Evolutionary conservation across 2,797 vertebrate genomes (phyloP).

Genomic region (Sebastes taczanowskii): DNA sequence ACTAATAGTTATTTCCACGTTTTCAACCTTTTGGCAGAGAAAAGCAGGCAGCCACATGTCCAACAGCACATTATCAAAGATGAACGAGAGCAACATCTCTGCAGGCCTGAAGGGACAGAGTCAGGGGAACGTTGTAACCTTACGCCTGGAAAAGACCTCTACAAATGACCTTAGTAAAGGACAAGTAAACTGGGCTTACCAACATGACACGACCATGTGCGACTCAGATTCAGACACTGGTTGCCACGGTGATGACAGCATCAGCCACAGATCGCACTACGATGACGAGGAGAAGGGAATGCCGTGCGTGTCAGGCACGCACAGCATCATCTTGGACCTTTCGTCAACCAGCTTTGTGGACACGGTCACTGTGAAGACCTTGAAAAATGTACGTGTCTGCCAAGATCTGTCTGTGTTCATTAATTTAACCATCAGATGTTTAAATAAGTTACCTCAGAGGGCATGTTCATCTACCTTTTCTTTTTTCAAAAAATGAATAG

Average conservation of each 20-base stretch:
- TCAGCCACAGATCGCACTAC: neutral
- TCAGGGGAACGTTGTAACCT: slow-evolving; percentile 1
- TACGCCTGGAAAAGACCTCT: slow-evolving; percentile 1
- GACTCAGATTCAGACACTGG: slow-evolving; percentile 38
- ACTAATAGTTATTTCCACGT: neutral
- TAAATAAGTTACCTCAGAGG: neutral
- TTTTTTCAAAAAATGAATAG: neutral
- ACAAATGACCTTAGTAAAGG: slow-evolving; percentile 18
- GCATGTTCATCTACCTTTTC: neutral
- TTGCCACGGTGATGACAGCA: slow-evolving; percentile 9
- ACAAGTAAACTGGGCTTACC: slow-evolving; percentile 65
- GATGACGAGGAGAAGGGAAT: slow-evolving; percentile 4
- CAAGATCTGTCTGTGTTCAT: neutral
- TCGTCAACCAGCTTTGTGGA: slow-evolving; percentile 86
- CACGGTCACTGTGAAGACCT: slow-evolving; percentile 76
- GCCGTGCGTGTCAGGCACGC: slow-evolving; percentile 47
- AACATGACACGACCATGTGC: slow-evolving; percentile 31
- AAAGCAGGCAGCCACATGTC: neutral
- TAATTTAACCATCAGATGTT: neutral
- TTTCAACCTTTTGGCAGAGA: slow-evolving; percentile 19
- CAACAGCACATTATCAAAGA: neutral
- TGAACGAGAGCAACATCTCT: neutral
- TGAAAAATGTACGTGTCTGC: slow-evolving; percentile 71
- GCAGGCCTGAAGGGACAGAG: neutral
- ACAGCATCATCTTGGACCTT: slow-evolving; percentile 89